Evolutionary conservation across 2,888 invertebrate species (phyloP), one percentile per base, ranked within the genome.

Genomic region (Orgyia antiqua): DNA sequence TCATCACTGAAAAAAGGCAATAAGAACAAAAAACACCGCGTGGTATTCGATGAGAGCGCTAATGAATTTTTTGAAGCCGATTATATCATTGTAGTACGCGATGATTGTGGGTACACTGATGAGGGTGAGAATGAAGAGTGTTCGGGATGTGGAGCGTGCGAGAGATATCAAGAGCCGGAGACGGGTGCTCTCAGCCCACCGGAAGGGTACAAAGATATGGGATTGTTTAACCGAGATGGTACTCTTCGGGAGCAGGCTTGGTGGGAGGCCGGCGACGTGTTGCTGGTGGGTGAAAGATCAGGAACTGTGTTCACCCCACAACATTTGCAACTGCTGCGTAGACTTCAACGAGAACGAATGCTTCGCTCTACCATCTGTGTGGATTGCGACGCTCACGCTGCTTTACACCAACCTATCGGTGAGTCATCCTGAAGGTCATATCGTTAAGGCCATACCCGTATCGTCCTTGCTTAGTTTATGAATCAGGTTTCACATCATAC

Each of bases 51-150:
- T 68, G 96, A 96, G 80, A 94, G 92, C 60, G 90, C 93, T 31
- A 96, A 96, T 79, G 94, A 95, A 71, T 95, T 95, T 79, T 95
- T 96, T 72, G 96, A 96, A 57, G 95, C 96, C 29, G 95, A 96
- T 79, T 96, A 96, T 65, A 95, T 96, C 61, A 96, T 96, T 57
- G 88, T 95, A 42, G 95, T 96, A 44, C 91, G 95, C 39, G 95
- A 96, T 68, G 95, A 95, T 69, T 94, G 94, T 64, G 82, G 77
- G 6, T 93, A 92, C 63, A 94, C 94, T 36, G 94, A 94, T 59
- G 94, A 94, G 63, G 94, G 94, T 58, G 93, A 93, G 56, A 89
- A 90, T 57, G 92, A 92, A 42, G 90, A 91, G 34, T 93, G 92
- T 67, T 88, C 89, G 10, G 89, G 89, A 57, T 83, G 83, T 41